Evolutionary conservation across 2,888 invertebrate genomes (phyloP).

Genomic region (Acrobasis consociella): DNA sequence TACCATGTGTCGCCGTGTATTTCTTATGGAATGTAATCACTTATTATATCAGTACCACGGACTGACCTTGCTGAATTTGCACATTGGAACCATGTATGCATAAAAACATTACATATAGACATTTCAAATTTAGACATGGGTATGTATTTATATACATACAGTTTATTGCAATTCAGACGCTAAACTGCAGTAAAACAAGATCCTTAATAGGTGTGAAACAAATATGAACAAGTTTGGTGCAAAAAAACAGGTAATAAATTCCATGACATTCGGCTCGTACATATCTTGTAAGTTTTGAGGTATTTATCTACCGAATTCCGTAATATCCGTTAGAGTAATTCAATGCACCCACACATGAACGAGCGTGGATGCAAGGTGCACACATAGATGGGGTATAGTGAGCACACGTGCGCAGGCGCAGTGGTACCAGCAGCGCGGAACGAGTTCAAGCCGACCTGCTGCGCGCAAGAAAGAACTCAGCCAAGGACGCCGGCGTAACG

Average conservation of each 20-base stretch:
- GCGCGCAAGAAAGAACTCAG: slow-evolving; percentile 81
- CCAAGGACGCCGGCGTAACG: slow-evolving; percentile 82
- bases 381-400: slow-evolving; percentile 40
- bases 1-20: too few species aligned
- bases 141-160: too few species aligned
- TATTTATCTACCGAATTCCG: slow-evolving; percentile 74
- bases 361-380: slow-evolving; percentile 22
- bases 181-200: slow-evolving; percentile 3
- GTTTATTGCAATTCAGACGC: neutral
- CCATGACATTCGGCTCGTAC: slow-evolving; percentile 23
- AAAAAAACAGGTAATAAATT: slow-evolving; percentile 21
- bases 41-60: too few species aligned
- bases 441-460: slow-evolving; percentile 77
- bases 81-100: too few species aligned
- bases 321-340: slow-evolving; percentile 80
- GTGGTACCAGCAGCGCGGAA: slow-evolving; percentile 65
- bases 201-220: slow-evolving; percentile 9
- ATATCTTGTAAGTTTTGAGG: slow-evolving; percentile 49
- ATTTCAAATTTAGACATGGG: too few species aligned
- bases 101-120: too few species aligned
- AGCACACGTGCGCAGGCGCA: slow-evolving; percentile 69
- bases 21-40: too few species aligned
- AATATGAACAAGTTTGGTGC: slow-evolving; percentile 10
- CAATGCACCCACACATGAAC: slow-evolving; percentile 46
- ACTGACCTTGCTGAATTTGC: too few species aligned